These are phyloP conservation scores for Ranitomeya imitator DNA, from an alignment of 2,113 vertebrate species.

Conservation along the genomic window DNA sequence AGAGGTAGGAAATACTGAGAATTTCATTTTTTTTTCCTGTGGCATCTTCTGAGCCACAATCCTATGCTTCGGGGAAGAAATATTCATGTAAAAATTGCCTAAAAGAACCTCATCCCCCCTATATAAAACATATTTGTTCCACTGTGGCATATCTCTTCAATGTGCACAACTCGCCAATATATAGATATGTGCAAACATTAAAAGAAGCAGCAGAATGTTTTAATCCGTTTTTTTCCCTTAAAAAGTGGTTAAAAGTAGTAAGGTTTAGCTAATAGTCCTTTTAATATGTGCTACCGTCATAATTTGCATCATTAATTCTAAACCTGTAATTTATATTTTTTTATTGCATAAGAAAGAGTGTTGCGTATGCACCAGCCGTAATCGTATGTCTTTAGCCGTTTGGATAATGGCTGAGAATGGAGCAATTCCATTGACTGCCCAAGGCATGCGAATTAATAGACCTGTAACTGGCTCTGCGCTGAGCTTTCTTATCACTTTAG, in stretches of 20 bases:
- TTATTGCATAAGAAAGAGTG: neutral
- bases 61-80: neutral
- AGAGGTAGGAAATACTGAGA: neutral
- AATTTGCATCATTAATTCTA: slow-evolving; percentile 13
- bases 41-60: neutral
- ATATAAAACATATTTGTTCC: too few species aligned
- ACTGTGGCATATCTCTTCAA: neutral
- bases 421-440: neutral
- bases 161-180: neutral
- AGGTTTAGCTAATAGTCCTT: neutral
- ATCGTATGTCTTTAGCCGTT: neutral
- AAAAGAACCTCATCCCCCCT: too few species aligned
- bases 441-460: neutral
- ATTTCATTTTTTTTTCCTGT: neutral
- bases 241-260: neutral
- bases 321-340: neutral
- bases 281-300: neutral
- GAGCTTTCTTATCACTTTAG: neutral
- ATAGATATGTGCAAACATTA: neutral
- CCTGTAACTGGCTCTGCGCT: neutral
- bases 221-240: neutral
- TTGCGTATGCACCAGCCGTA: neutral
- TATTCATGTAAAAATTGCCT: neutral
- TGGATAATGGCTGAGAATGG: neutral
- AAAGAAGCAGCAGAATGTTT: neutral